Percentiles rank a stretch among this genome's conserved stretches.
phyloP scores from a whole-genome alignment of 2,888 invertebrate species.

The Euphydryas editha region DNA sequence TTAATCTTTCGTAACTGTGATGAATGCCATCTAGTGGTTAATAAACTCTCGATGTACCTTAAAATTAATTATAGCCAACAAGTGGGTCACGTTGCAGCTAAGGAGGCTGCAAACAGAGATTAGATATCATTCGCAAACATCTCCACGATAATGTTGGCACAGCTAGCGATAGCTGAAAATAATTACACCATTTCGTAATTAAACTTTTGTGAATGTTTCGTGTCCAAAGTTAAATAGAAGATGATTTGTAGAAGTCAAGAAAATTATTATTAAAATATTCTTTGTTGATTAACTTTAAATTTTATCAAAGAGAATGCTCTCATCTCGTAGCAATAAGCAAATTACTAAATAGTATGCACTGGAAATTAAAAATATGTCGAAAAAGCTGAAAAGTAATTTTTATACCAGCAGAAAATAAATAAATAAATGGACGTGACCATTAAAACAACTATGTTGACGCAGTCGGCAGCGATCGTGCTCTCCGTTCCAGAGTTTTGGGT shows the following conservation, averaged over 20 bases:
- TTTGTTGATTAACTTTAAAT: too few species aligned
- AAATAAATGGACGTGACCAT: too few species aligned
- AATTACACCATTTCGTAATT: slow-evolving; percentile 45
- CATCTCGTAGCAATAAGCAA: too few species aligned
- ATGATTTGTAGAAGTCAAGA: not conserved
- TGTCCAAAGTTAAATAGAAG: not conserved
- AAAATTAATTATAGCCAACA: slow-evolving; percentile 51
- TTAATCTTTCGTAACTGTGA: not conserved
- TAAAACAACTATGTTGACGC: too few species aligned
- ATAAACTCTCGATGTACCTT: slow-evolving; percentile 24
- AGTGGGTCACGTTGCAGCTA: slow-evolving; percentile 64
- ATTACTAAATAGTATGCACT: too few species aligned
- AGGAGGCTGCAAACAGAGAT: slow-evolving; percentile 78
- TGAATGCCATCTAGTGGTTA: slow-evolving; percentile 12
- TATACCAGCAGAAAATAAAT: too few species aligned
- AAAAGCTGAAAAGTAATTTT: too few species aligned
- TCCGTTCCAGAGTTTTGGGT: too few species aligned
- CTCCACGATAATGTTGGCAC: slow-evolving; percentile 49
- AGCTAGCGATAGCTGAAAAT: slow-evolving; percentile 42
- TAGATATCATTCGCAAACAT: slow-evolving; percentile 72
- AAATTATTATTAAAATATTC: too few species aligned
- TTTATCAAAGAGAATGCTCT: too few species aligned
- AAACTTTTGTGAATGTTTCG: slow-evolving; percentile 11
- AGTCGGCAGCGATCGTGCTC: too few species aligned
- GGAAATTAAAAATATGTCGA: too few species aligned